Conservation (phyloP, 2,888 invertebrate genomes). For the Hymenopus coronatus region DNA sequence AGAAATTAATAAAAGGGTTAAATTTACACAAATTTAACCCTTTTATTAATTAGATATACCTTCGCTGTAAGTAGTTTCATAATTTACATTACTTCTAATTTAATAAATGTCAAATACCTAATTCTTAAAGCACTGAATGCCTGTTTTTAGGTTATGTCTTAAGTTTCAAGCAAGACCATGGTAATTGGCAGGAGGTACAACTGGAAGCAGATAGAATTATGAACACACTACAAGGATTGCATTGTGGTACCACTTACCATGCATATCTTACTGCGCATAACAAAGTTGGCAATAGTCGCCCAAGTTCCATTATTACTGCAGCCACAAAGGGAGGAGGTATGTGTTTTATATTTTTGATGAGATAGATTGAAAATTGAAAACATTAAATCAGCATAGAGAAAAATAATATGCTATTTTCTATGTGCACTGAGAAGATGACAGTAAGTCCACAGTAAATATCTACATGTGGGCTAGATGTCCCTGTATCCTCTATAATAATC, state of each 20-base stretch:
- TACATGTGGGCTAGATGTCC: no score
- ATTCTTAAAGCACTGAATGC: background rate
- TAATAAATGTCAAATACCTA: background rate
- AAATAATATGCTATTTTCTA: no score
- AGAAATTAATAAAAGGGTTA: no score
- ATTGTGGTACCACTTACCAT: constrained; percentile 25
- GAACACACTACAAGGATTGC: constrained; percentile 5
- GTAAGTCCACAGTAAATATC: no score
- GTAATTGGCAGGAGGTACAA: constrained; percentile 31
- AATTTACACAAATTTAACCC: no score
- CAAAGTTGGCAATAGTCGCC: constrained; percentile 23
- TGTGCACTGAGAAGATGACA: no score
- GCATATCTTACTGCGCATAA: constrained; percentile 26
- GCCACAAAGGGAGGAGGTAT: constrained; percentile 26
- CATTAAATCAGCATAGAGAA: no score
- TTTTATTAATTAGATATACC: no score
- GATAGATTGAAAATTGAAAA: no score
- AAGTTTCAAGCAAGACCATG: constrained; percentile 32
- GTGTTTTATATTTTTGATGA: background rate
- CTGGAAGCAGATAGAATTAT: constrained; percentile 23
- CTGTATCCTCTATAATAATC: no score
- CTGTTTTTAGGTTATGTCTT: constrained; percentile 26
- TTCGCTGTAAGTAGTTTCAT: no score
- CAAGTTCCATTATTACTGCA: constrained; percentile 23
- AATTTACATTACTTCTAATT: no score